phyloP scores from a whole-genome alignment of 1,140 invertebrate species.

The Drosophila cardini region DNA sequence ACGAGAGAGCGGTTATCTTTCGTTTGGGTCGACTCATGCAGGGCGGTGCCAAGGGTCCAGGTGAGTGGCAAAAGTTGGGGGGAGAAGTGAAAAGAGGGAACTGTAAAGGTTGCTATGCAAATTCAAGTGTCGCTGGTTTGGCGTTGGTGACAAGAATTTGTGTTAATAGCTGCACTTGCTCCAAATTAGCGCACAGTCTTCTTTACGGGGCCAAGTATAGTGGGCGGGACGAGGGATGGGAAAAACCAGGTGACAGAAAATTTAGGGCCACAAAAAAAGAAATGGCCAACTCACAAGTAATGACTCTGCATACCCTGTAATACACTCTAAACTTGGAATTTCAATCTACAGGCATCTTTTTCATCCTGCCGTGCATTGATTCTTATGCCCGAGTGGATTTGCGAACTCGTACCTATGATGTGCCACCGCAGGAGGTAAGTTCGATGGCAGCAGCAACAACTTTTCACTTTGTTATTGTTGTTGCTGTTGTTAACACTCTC shows the following conservation, averaged over 20 bases:
- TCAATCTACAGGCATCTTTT: slow-evolving; percentile 92
- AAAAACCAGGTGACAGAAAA: background rate
- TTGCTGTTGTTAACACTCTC: slow-evolving; percentile 47
- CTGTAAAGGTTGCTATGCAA: slow-evolving; percentile 63
- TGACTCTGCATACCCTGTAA: background rate
- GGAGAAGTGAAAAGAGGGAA: background rate
- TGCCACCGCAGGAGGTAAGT: slow-evolving; percentile 96
- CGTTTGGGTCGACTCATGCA: slow-evolving; percentile 92
- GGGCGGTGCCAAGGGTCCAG: slow-evolving; percentile 96
- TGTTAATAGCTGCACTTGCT: slow-evolving; percentile 84
- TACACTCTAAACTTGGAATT: slow-evolving; percentile 1
- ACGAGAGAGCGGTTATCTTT: slow-evolving; percentile 96
- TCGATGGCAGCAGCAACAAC: slow-evolving; percentile 39
- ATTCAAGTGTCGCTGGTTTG: slow-evolving; percentile 62
- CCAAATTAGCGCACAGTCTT: slow-evolving; percentile 70
- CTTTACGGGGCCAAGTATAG: slow-evolving; percentile 14
- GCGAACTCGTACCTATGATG: slow-evolving; percentile 95
- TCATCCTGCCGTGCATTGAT: slow-evolving; percentile 97
- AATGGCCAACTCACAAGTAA: slow-evolving; percentile 5
- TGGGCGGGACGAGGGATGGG: background rate
- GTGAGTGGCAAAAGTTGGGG: slow-evolving; percentile 85
- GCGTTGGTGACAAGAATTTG: slow-evolving; percentile 66
- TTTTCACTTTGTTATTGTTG: slow-evolving; percentile 49
- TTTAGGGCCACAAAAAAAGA: background rate
- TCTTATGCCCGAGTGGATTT: slow-evolving; percentile 96